These are phyloP conservation scores for Galemys pyrenaicus DNA, from an alignment of 2,113 vertebrate species.

Conservation along the genomic window DNA sequence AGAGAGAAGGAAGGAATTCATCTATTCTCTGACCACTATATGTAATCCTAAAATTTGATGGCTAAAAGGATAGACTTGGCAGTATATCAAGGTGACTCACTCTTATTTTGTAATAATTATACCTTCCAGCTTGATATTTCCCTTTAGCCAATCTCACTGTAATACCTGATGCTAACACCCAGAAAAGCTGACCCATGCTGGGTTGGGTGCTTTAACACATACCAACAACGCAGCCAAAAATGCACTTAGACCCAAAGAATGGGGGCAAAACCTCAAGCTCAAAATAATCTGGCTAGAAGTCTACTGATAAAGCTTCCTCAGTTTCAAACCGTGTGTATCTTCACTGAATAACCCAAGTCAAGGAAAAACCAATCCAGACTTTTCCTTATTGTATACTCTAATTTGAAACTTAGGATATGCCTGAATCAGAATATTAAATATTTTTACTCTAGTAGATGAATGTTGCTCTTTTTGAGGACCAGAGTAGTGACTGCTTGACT, in stretches of 20 bases:
- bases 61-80: conserved; percentile 19
- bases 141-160: not conserved
- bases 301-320: not conserved
- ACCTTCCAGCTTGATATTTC: conserved; percentile 22
- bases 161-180: not conserved
- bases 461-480: not conserved
- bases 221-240: not conserved
- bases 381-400: conserved; percentile 13
- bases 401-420: not conserved
- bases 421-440: conserved; percentile 1
- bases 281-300: conserved; percentile 21
- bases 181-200: not conserved
- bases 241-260: not conserved
- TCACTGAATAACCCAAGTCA: not conserved
- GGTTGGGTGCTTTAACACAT: not conserved
- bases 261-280: not conserved
- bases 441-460: not conserved
- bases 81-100: conserved; percentile 30
- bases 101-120: conserved; percentile 44
- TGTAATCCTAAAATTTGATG: conserved; percentile 52
- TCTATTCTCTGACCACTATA: not conserved
- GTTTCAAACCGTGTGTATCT: not conserved
- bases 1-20: not conserved
- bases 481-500: not conserved
- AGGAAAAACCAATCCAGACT: not conserved